These are phyloP conservation scores for Heloderma charlesbogerti DNA, from an alignment of 2,113 vertebrate species.

Conservation along the genomic window DNA sequence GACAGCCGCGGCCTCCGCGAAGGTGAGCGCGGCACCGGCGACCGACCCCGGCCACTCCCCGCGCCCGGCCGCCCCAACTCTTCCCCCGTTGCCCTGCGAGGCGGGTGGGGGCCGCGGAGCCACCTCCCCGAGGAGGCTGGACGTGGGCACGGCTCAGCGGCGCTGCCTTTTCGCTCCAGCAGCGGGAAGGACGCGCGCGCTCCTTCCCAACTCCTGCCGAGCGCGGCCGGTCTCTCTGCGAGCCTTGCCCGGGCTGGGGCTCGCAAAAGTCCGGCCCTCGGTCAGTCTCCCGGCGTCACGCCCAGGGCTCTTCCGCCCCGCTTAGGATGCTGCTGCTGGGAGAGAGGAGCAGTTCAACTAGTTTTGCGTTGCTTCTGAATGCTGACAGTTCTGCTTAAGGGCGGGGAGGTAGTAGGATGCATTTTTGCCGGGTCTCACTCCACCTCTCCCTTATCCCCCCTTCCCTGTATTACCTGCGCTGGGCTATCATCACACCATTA, in stretches of 20 bases:
- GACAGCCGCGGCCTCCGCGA: conserved; percentile 23
- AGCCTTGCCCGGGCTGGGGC: background rate
- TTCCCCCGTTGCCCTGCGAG: background rate
- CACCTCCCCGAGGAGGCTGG: background rate
- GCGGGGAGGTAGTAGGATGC: background rate
- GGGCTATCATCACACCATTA: background rate
- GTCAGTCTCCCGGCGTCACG: background rate
- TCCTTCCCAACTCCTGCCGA: background rate
- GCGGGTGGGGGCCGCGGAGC: background rate
- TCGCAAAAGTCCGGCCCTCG: conserved; percentile 48
- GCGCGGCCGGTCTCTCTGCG: too few species aligned
- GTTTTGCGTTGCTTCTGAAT: conserved; percentile 42
- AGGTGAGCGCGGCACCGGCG: conserved; percentile 67
- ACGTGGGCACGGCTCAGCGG: background rate
- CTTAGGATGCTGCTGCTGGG: background rate
- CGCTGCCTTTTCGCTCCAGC: background rate
- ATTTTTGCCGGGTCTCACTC: too few species aligned
- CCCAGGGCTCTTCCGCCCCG: background rate
- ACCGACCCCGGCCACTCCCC: background rate
- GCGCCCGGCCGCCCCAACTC: background rate
- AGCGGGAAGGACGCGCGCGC: background rate
- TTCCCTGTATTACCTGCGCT: background rate
- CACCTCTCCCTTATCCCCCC: background rate
- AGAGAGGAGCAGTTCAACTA: background rate
- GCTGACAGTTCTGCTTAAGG: background rate